These are phyloP conservation scores for Microcaecilia unicolor DNA, from an alignment of 2,797 vertebrate species.

Conservation along the genomic window DNA sequence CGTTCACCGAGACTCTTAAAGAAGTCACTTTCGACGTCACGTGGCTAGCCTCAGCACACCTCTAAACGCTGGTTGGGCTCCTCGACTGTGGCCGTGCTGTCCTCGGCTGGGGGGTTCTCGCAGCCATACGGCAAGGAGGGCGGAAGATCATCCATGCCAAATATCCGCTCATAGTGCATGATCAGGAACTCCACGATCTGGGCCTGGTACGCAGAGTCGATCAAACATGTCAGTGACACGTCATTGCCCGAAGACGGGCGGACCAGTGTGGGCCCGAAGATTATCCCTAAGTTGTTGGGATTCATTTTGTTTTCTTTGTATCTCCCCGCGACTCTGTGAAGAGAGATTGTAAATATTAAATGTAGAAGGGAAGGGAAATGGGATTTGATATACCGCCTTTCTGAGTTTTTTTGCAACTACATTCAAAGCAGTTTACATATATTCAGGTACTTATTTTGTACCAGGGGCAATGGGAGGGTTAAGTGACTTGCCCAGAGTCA, in stretches of 20 bases:
- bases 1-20: too few relatives aligned
- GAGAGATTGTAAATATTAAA: constrained; percentile 6
- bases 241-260: constrained; percentile 51
- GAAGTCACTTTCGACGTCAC: too few relatives aligned
- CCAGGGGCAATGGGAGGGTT: too few relatives aligned
- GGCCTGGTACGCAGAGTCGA: constrained; percentile 81
- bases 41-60: constrained; percentile 9
- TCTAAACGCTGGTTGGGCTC: too few relatives aligned
- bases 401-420: too few relatives aligned
- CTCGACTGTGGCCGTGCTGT: constrained; percentile 11
- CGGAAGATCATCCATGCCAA: constrained; percentile 50
- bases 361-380: too few relatives aligned
- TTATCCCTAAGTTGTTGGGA: constrained; percentile 82
- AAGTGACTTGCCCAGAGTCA: too few relatives aligned
- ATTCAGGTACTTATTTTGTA: too few relatives aligned
- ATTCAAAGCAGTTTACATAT: too few relatives aligned
- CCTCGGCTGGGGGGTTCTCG: constrained; percentile 6
- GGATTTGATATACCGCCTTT: too few relatives aligned
- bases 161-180: constrained; percentile 61
- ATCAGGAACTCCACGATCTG: constrained; percentile 83
- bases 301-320: constrained; percentile 89
- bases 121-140: not conserved
- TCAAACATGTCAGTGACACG: constrained; percentile 63
- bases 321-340: constrained; percentile 69
- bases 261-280: constrained; percentile 86